Percentiles rank a stretch among this genome's conserved stretches.
Conservation (phyloP, 2,113 vertebrate species). For the Etia nguti region DNA sequence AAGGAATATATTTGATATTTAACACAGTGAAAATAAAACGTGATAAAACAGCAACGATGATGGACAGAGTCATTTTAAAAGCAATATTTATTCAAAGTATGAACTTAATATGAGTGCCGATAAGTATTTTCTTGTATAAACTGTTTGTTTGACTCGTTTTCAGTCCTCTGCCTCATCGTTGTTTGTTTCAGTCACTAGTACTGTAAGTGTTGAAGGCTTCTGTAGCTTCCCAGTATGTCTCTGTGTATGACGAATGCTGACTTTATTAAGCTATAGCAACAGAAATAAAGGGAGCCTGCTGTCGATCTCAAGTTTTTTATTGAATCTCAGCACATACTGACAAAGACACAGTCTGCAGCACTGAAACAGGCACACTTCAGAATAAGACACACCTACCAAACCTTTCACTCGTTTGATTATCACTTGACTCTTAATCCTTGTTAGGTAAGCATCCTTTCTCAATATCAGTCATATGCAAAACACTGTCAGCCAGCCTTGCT, state of each 20-base stretch:
- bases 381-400: not conserved
- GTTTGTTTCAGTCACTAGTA: slow-evolving; percentile 40
- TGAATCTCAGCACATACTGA: not conserved
- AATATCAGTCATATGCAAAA: not conserved
- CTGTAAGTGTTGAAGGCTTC: slow-evolving; percentile 57
- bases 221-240: slow-evolving; percentile 57
- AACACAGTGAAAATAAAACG: slow-evolving; percentile 52
- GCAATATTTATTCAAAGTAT: slow-evolving; percentile 61
- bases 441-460: not conserved
- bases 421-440: not conserved
- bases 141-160: slow-evolving; percentile 22
- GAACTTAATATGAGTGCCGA: slow-evolving; percentile 57
- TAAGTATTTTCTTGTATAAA: slow-evolving; percentile 11
- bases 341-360: not conserved
- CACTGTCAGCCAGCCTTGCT: not conserved
- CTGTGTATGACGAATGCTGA: slow-evolving; percentile 64
- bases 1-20: slow-evolving; percentile 73
- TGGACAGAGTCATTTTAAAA: slow-evolving; percentile 56
- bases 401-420: not conserved
- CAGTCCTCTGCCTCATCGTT: slow-evolving; percentile 42
- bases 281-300: slow-evolving; percentile 64
- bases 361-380: not conserved
- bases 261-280: slow-evolving; percentile 54
- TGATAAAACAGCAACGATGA: slow-evolving; percentile 29
- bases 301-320: not conserved